Evolutionary conservation across 2,888 invertebrate species (phyloP), one percentile per base, ranked within the genome.

Genomic region (Acronicta leporina): DNA sequence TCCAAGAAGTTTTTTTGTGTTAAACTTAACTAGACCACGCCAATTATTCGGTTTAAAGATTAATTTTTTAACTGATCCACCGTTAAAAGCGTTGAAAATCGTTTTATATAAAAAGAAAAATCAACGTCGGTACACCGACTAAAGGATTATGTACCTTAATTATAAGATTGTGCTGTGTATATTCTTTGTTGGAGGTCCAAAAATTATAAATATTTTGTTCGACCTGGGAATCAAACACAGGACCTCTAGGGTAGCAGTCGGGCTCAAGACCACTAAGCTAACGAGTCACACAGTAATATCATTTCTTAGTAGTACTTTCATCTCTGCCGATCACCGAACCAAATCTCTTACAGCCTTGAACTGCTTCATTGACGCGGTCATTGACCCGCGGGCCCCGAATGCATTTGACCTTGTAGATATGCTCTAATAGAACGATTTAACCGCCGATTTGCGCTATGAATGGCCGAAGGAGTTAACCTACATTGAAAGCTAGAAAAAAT

Each of bases 341-440:
- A 35, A 35, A 35, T 38, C 38, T 38, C 6, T 38, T 5, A 9
- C 42, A 50, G 15, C 50, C 50, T 50, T 50, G 50, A 33, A 10
- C 42, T 41, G 14, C 30, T 50, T 30, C 8, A 11, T 8, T 8
- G 7, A 10, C 40, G 25, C 42, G 50, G 50, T 11, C 42, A 9
- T 42, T 33, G 42, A 50, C 50, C 42, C 49, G 6, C 42, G 30
- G 45, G 35, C 20, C 30, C 47, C 35, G 47, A 55, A 48, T 48
- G 55, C 55, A 55, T 15, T 30, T 38, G 59, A 48, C 59, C 65
- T 65, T 64, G 70, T 59, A 13, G 52, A 47, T 10, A 38, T 35
- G 48, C 5, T 46, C 54, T 51, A 55, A 64, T 54, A 41, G 64
- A 42, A 40, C 68, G n/a, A 38, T 38, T 38, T 6, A 38, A n/a